A percentile compares a stretch with the other conserved stretches of the same genome.
These are phyloP conservation scores for Dolichallabes microphthalmus DNA, from an alignment of 2,113 vertebrate species.

Conservation along the genomic window DNA sequence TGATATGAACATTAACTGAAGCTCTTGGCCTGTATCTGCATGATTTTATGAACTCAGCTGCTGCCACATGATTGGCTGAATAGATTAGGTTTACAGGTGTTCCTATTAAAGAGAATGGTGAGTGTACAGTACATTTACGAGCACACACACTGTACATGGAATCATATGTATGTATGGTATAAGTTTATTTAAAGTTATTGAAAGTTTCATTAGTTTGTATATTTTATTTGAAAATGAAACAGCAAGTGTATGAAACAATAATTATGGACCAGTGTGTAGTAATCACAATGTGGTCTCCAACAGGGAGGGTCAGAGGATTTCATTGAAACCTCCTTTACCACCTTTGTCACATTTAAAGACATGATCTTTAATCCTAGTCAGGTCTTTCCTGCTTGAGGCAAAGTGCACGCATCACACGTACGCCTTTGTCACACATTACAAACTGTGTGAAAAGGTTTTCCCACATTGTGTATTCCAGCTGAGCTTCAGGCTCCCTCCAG, in stretches of 20 bases:
- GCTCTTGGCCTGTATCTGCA: not conserved
- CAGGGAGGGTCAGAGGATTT: not conserved
- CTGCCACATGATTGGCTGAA: not conserved
- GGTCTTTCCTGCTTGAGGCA: not conserved
- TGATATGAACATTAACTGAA: not conserved
- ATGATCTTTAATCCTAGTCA: constrained; percentile 12
- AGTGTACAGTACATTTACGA: not conserved
- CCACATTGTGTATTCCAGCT: not conserved
- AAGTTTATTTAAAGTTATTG: not conserved
- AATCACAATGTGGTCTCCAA: not conserved
- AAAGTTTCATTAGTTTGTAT: not conserved
- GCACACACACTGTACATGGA: not conserved
- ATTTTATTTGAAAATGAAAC: not conserved
- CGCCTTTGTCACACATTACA: not conserved
- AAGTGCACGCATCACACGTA: not conserved
- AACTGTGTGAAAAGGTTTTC: not conserved
- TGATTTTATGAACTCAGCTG: not conserved
- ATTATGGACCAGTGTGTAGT: not conserved
- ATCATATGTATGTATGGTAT: not conserved
- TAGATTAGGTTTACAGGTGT: not conserved
- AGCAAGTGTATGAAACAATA: not conserved
- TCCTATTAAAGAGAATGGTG: not conserved
- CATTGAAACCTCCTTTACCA: not conserved
- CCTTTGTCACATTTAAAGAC: not conserved
- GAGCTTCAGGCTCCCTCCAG: constrained; percentile 40